Evolutionary conservation across 2,113 vertebrate species (phyloP).

Genomic region (Cranoglanis bouderius): DNA sequence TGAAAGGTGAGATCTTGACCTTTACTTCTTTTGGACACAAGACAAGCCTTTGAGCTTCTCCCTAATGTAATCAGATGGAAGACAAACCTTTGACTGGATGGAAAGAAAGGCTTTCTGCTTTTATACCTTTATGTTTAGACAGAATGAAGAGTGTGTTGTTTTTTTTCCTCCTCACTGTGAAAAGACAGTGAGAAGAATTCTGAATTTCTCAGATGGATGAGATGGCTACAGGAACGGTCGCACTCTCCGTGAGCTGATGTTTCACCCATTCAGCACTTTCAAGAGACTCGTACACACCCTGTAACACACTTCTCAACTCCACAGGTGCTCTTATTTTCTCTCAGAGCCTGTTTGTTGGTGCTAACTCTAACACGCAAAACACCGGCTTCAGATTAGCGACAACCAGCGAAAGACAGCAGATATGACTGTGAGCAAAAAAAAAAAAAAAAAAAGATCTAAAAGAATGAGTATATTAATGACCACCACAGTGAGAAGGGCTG

Average conservation of each 20-base stretch:
- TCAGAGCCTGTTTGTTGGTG: conserved; percentile 15
- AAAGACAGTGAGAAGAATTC: background rate
- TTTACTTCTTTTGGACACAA: background rate
- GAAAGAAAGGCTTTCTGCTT: background rate
- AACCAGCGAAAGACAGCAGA: background rate
- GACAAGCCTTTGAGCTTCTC: conserved; percentile 14
- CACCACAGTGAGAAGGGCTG: background rate
- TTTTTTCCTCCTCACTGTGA: background rate
- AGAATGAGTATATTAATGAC: background rate
- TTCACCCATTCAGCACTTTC: conserved; percentile 7
- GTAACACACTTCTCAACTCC: background rate
- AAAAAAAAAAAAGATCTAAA: background rate
- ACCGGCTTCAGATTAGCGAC: background rate
- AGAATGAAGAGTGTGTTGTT: background rate
- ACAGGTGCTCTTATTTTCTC: conserved; percentile 8
- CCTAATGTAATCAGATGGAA: background rate
- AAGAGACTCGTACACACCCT: background rate
- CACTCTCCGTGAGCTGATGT: background rate
- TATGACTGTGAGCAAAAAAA: background rate
- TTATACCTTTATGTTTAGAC: background rate
- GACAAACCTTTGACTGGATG: background rate
- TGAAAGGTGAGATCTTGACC: background rate
- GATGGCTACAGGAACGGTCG: background rate
- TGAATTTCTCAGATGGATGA: background rate
- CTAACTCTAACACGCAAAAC: background rate